Percentiles rank a stretch among this genome's conserved stretches.
These are phyloP conservation scores for Rhinogobio ventralis DNA, from an alignment of 2,797 vertebrate species.

Conservation along the genomic window DNA sequence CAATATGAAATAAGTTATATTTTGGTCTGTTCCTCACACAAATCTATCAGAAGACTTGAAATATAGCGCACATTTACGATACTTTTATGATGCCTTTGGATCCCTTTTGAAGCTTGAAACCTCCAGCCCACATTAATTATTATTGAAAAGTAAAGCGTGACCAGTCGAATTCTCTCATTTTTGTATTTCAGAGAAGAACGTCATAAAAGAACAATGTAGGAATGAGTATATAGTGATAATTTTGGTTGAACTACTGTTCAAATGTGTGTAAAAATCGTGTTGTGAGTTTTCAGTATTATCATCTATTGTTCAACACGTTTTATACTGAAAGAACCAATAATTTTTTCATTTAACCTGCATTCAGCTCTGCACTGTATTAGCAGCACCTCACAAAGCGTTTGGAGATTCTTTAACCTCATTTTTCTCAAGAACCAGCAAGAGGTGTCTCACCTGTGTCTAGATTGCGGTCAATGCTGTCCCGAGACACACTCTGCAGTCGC, in stretches of 20 bases:
- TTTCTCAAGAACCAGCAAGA: neutral
- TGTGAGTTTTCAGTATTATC: neutral
- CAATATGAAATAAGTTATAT: conserved; percentile 19
- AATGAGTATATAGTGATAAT: neutral
- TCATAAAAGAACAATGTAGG: neutral
- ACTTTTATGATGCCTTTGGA: neutral
- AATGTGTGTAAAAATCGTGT: neutral
- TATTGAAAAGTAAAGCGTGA: neutral
- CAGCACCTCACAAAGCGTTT: neutral
- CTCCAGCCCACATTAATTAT: neutral
- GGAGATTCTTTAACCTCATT: neutral
- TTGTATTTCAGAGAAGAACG: neutral
- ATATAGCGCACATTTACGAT: neutral
- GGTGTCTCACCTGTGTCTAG: conserved; percentile 84
- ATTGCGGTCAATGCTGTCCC: conserved; percentile 86
- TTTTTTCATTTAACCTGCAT: neutral
- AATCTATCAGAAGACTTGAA: conserved; percentile 10
- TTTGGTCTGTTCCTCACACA: conserved; percentile 12
- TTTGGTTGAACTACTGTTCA: neutral
- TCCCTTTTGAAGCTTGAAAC: neutral
- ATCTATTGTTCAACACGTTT: neutral
- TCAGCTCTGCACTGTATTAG: neutral
- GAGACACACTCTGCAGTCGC: conserved; percentile 87
- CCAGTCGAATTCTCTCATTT: neutral
- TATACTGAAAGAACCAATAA: neutral